These are phyloP conservation scores for Pterocles burchelli DNA, from an alignment of 2,113 vertebrate genomes.

Conservation along the genomic window DNA sequence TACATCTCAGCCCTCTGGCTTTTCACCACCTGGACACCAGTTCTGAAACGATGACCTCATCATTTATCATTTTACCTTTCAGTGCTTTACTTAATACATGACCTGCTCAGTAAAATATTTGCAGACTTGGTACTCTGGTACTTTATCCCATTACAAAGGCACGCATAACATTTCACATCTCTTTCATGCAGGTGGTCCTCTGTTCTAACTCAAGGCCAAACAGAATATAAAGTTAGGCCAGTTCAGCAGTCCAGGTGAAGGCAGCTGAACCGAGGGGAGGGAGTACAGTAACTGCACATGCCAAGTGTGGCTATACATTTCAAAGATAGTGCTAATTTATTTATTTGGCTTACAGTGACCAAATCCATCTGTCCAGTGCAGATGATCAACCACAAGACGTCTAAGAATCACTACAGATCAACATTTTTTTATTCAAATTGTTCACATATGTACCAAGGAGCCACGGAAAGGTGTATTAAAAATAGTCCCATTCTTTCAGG, in stretches of 20 bases:
- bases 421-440: slow-evolving; percentile 57
- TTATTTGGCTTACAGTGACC: slow-evolving; percentile 72
- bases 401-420: slow-evolving; percentile 39
- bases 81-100: slow-evolving; percentile 72
- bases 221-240: slow-evolving; percentile 50
- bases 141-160: slow-evolving; percentile 73
- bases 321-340: slow-evolving; percentile 73
- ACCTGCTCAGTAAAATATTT: slow-evolving; percentile 74
- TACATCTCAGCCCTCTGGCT: slow-evolving; percentile 33
- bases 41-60: slow-evolving; percentile 64
- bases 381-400: slow-evolving; percentile 47
- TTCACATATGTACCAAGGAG: slow-evolving; percentile 68
- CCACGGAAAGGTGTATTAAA: slow-evolving; percentile 53
- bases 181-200: slow-evolving; percentile 69
- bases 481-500: slow-evolving; percentile 42
- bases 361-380: slow-evolving; percentile 64
- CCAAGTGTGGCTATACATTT: slow-evolving; percentile 71
- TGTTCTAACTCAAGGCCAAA: slow-evolving; percentile 64
- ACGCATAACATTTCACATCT: slow-evolving; percentile 68
- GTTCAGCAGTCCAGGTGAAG: slow-evolving; percentile 55
- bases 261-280: slow-evolving; percentile 45
- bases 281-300: slow-evolving; percentile 46
- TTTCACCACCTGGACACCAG: slow-evolving; percentile 65
- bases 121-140: slow-evolving; percentile 66
- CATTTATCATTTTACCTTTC: slow-evolving; percentile 76